Percentiles rank a stretch among this genome's conserved stretches.
These are phyloP conservation scores for Pasiphila rectangulata DNA, from an alignment of 2,888 invertebrate genomes.

Conservation along the genomic window DNA sequence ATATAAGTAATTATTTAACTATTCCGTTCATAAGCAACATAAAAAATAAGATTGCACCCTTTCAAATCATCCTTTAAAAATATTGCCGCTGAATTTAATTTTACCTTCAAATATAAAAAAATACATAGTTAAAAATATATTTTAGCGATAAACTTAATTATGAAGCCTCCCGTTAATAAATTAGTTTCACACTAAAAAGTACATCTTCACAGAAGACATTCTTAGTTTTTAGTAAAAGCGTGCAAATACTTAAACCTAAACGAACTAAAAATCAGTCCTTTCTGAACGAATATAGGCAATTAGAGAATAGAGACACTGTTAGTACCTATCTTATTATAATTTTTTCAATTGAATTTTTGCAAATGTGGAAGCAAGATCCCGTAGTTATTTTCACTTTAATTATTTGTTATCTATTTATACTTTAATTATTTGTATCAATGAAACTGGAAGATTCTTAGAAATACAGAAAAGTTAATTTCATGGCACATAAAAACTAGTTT, in stretches of 20 bases:
- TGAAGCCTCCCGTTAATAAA: slow-evolving; percentile 38
- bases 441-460: background rate
- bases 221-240: slow-evolving; percentile 42
- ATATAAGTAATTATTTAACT: too few relatives aligned
- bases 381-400: too few relatives aligned
- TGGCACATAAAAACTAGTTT: background rate
- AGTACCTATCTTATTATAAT: too few relatives aligned
- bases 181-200: slow-evolving; percentile 30
- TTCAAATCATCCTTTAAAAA: too few relatives aligned
- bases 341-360: too few relatives aligned
- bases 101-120: too few relatives aligned
- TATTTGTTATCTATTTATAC: background rate
- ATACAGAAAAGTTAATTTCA: background rate
- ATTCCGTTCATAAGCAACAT: too few relatives aligned
- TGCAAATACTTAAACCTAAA: slow-evolving; percentile 16
- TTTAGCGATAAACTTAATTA: background rate
- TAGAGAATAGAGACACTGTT: too few relatives aligned
- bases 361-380: too few relatives aligned
- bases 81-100: too few relatives aligned
- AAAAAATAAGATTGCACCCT: too few relatives aligned
- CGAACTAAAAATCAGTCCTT: slow-evolving; percentile 42
- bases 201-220: slow-evolving; percentile 58
- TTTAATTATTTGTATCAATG: background rate
- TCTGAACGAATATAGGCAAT: slow-evolving; percentile 39
- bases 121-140: background rate